These are phyloP conservation scores for Boleophthalmus pectinirostris DNA, from an alignment of 2,113 vertebrate species.

Conservation along the genomic window DNA sequence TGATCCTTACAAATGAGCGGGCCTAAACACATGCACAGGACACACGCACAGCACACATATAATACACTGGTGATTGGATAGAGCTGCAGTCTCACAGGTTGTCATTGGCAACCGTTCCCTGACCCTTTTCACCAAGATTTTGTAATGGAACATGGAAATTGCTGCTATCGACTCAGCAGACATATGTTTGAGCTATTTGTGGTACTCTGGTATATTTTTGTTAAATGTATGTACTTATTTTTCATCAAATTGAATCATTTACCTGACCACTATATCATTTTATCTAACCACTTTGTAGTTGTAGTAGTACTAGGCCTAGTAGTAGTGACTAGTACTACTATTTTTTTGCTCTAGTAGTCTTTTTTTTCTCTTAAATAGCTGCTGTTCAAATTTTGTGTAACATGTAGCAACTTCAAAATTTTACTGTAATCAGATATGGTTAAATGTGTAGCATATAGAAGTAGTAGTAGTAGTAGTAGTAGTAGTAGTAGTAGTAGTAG, in stretches of 20 bases:
- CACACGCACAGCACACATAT: not conserved
- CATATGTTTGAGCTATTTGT: not conserved
- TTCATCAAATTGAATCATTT: too few species aligned
- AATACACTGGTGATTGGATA: not conserved
- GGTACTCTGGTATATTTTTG: not conserved
- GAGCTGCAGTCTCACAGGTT: conserved; percentile 58
- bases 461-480: conserved; percentile 1
- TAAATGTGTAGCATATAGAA: not conserved
- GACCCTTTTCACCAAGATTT: conserved; percentile 58
- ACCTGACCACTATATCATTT: too few species aligned
- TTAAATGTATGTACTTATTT: not conserved
- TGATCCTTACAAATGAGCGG: conserved; percentile 54
- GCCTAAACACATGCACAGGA: conserved; percentile 7
- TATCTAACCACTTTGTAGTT: not conserved
- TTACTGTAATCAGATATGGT: not conserved
- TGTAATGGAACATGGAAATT: conserved; percentile 38
- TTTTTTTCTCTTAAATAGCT: not conserved
- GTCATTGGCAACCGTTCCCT: conserved; percentile 69
- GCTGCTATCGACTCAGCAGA: not conserved
- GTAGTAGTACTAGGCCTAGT: not conserved
- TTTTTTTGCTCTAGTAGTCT: not conserved
- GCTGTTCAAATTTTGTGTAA: not conserved
- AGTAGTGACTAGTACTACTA: not conserved
- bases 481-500: not conserved
- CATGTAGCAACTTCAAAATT: not conserved